Evolutionary conservation across 2,113 vertebrate species (phyloP).

Genomic region (Canis aureus): DNA sequence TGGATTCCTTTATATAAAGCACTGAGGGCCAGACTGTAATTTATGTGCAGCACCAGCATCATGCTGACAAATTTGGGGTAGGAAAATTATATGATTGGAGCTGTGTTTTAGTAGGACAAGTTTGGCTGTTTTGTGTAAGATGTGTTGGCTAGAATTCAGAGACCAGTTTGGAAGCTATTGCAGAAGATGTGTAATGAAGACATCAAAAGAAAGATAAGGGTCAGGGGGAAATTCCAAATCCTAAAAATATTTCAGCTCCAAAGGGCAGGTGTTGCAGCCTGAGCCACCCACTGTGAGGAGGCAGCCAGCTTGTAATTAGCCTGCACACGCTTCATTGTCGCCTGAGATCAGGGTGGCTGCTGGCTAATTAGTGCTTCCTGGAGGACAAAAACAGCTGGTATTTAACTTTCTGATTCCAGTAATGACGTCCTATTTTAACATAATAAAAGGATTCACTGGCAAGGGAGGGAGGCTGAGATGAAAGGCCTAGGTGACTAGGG

Average conservation of each 20-base stretch:
- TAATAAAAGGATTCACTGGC: constrained; percentile 53
- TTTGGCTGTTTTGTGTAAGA: constrained; percentile 22
- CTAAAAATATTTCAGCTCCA: constrained; percentile 67
- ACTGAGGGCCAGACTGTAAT: background rate
- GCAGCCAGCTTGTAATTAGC: constrained; percentile 62
- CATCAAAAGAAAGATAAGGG: constrained; percentile 60
- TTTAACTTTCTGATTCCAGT: constrained; percentile 73
- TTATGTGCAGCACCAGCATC: background rate
- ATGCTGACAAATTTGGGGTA: background rate
- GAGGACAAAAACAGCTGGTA: constrained; percentile 71
- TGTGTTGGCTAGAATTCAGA: constrained; percentile 8
- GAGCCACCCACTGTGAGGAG: background rate
- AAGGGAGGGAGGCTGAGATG: background rate
- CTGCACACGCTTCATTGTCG: background rate
- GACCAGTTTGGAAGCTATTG: background rate
- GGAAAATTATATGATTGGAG: background rate
- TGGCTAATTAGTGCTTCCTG: constrained; percentile 58
- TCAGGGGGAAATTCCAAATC: constrained; percentile 60
- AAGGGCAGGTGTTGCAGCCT: constrained; percentile 48
- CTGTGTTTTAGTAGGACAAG: background rate
- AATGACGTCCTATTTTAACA: constrained; percentile 41
- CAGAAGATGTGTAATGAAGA: constrained; percentile 61
- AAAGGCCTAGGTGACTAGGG: background rate
- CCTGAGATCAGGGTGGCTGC: background rate
- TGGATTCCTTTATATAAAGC: background rate